A percentile compares a stretch with the other conserved stretches of the same genome.
Conservation (phyloP, 2,113 vertebrate species). For the Bombycilla garrulus region DNA sequence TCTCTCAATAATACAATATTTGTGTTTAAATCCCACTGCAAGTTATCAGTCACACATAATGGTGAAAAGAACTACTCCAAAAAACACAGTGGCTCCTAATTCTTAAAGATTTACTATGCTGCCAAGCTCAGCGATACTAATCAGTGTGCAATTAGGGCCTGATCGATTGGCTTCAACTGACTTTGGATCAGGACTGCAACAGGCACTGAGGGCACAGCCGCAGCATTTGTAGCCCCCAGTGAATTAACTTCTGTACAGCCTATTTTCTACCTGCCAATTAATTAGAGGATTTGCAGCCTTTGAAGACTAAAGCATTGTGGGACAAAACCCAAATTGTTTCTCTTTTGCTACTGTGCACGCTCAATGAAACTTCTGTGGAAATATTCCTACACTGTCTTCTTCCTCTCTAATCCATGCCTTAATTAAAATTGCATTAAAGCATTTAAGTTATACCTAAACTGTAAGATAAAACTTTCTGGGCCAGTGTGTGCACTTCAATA, state of each 20-base stretch:
- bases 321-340: background rate
- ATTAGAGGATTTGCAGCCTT: constrained; percentile 29
- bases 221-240: background rate
- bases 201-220: background rate
- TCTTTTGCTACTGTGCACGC: background rate
- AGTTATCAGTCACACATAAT: constrained; percentile 24
- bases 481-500: background rate
- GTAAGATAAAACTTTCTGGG: background rate
- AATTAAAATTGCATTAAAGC: background rate
- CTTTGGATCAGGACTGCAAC: constrained; percentile 57
- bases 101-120: constrained; percentile 56
- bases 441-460: background rate
- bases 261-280: constrained; percentile 51
- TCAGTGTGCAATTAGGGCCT: constrained; percentile 55
- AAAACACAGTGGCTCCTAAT: constrained; percentile 31
- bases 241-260: constrained; percentile 41
- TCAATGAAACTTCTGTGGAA: background rate
- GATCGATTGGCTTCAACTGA: constrained; percentile 56
- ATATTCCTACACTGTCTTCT: background rate
- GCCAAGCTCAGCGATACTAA: constrained; percentile 50
- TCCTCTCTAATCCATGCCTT: background rate
- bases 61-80: constrained; percentile 36
- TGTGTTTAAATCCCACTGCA: constrained; percentile 41
- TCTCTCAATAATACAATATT: constrained; percentile 19
- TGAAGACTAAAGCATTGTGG: constrained; percentile 3